Evolutionary conservation across 2,888 invertebrate species (phyloP), one percentile per base, ranked within the genome.

Genomic region (Leptopilina drosophilae): DNA sequence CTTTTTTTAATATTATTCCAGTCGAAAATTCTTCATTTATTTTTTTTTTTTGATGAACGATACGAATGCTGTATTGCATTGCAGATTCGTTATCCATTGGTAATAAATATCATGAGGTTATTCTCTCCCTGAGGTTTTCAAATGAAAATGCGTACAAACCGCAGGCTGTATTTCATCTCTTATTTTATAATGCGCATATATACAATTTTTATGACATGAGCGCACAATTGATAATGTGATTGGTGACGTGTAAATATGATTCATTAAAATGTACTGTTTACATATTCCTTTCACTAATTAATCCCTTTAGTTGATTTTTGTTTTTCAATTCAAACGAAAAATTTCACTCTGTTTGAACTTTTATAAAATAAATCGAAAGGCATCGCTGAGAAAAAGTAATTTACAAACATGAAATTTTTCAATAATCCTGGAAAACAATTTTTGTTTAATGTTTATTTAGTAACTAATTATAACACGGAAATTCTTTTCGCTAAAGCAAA

Each of bases 51-150:
- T 73, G 56, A 73, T 59, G 33, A 56, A 73, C 56, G 56, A 11
- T 56, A 33, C 33, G 56, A 59, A 11, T 73, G 26, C 26, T 56
- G 40, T 56, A 59, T 33, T 56, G 56, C 56, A 73, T 59, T 26
- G 56, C 56, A 56, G 56, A 73, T 73, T 73, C 40, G 73, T 73
- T 56, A 73, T 15, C 56, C 73, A 40, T 73, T 56, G 56, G 33
- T 73, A 73, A 73, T 73, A 73, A 73, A 73, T 73, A 73, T 73
- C 73, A 56, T 73, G 33, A 73, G 33, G 73, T 56, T 33, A 73
- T 73, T 73, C 73, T 53, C n/a, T 9, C 33, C 56, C 33, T n/a
- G 26, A 73, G 56, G n/a, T n/a, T 73, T 8, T 73, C 53, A 40
- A 33, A 73, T 73, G 73, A 73, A 73, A 73, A 73, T 73, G 15